A percentile compares a stretch with the other conserved stretches of the same genome.
These are phyloP conservation scores for Myotis findleyi DNA, from an alignment of 2,797 vertebrate genomes.

Conservation along the genomic window DNA sequence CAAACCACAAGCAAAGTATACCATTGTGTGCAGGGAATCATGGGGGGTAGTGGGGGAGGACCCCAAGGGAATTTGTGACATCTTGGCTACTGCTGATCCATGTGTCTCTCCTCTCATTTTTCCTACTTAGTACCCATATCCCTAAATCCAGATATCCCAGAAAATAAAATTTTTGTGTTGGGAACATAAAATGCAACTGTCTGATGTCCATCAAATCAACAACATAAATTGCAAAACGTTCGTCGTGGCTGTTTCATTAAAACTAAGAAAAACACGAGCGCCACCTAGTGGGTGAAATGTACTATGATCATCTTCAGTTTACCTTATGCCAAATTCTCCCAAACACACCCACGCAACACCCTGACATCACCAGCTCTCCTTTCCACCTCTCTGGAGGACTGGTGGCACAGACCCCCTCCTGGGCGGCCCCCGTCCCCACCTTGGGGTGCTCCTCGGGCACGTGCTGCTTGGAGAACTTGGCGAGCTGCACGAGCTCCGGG, in stretches of 20 bases:
- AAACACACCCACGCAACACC: accelerated
- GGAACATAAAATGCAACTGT: constrained; percentile 11
- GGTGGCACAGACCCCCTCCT: background rate
- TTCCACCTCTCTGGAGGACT: background rate
- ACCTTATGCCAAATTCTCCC: too few species aligned
- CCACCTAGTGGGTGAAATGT: constrained; percentile 1
- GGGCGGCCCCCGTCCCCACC: constrained; percentile 83
- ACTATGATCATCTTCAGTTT: background rate
- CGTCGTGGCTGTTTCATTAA: background rate
- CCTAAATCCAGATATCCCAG: constrained; percentile 13
- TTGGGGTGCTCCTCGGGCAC: constrained; percentile 98
- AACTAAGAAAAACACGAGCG: background rate
- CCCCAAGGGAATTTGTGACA: background rate
- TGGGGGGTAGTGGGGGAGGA: too few species aligned
- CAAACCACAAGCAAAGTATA: background rate
- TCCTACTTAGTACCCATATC: background rate
- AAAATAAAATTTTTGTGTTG: background rate
- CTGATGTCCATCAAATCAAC: background rate
- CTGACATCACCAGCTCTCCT: accelerated
- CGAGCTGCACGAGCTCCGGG: constrained; percentile 96
- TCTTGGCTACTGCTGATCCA: background rate
- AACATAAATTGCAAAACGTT: background rate
- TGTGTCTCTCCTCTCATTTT: background rate
- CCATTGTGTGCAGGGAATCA: background rate
- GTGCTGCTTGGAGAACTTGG: constrained; percentile 98